Evolutionary conservation across 2,113 vertebrate genomes (phyloP).

Genomic region (Brachyhypopomus gauderio): DNA sequence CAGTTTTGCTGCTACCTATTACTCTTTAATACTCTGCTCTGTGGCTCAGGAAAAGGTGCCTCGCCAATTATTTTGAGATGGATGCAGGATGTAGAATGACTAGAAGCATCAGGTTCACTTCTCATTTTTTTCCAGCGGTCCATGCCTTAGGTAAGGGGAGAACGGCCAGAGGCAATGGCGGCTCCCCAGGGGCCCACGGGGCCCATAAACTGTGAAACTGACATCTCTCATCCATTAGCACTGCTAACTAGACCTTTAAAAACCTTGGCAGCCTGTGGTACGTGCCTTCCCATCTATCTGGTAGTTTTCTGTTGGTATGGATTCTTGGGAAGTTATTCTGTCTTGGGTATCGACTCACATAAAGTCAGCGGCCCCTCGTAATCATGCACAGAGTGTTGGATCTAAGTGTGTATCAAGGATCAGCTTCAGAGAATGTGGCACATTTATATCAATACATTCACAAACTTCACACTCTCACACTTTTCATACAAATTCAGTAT

Average conservation of each 20-base stretch:
- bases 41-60: constrained; percentile 90
- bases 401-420: constrained; percentile 70
- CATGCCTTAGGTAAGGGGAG: constrained; percentile 98
- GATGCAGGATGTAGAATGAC: constrained; percentile 99
- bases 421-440: neutral
- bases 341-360: constrained; percentile 62
- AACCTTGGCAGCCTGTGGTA: constrained; percentile 86
- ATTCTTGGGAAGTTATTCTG: constrained; percentile 65
- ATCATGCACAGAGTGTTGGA: constrained; percentile 35
- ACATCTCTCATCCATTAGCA: constrained; percentile 99
- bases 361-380: constrained; percentile 56
- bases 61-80: constrained; percentile 99
- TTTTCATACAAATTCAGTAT: neutral
- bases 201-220: constrained; percentile 98
- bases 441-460: neutral
- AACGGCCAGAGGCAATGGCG: constrained; percentile 98
- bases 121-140: constrained; percentile 79
- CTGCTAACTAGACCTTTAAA: constrained; percentile 99
- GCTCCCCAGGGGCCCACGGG: constrained; percentile 90
- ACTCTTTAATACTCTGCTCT: constrained; percentile 76
- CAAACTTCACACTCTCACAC: neutral
- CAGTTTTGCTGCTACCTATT: constrained; percentile 76
- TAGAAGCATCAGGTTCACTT: constrained; percentile 92
- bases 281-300: constrained; percentile 68
- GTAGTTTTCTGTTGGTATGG: constrained; percentile 67